These are phyloP conservation scores for Albula goreensis DNA, from an alignment of 2,113 vertebrate genomes.

Conservation along the genomic window DNA sequence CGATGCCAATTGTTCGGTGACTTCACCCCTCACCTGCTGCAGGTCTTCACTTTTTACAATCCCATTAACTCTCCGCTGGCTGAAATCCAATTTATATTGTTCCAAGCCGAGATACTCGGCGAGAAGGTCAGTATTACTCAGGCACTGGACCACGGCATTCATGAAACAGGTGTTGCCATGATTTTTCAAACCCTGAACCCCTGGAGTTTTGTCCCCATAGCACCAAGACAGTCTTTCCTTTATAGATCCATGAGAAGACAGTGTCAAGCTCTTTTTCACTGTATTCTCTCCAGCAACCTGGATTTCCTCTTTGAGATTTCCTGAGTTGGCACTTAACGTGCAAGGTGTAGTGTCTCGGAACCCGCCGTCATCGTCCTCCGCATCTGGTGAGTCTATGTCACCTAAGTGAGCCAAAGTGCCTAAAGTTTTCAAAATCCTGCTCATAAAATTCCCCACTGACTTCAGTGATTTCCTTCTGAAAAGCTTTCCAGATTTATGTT, in stretches of 20 bases:
- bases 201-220: constrained; percentile 78
- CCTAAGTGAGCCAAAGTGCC: constrained; percentile 73
- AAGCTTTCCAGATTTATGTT: constrained; percentile 56
- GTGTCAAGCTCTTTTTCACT: constrained; percentile 55
- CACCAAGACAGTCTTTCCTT: constrained; percentile 65
- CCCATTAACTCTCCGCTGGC: constrained; percentile 54
- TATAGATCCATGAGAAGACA: constrained; percentile 57
- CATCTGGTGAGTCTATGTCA: constrained; percentile 56
- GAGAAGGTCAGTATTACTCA: constrained; percentile 91
- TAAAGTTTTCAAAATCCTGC: constrained; percentile 77
- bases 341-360: constrained; percentile 57
- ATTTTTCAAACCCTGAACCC: constrained; percentile 87
- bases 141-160: constrained; percentile 94
- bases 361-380: constrained; percentile 75
- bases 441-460: constrained; percentile 78
- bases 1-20: constrained; percentile 84
- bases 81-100: constrained; percentile 70
- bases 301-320: constrained; percentile 49
- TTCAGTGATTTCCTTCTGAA: constrained; percentile 69
- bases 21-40: constrained; percentile 65
- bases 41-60: constrained; percentile 45
- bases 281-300: constrained; percentile 45
- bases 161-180: constrained; percentile 96
- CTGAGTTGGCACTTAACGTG: constrained; percentile 59
- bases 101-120: constrained; percentile 87